Evolutionary conservation across 2,797 vertebrate species (phyloP).

Genomic region (Furcifer pardalis): DNA sequence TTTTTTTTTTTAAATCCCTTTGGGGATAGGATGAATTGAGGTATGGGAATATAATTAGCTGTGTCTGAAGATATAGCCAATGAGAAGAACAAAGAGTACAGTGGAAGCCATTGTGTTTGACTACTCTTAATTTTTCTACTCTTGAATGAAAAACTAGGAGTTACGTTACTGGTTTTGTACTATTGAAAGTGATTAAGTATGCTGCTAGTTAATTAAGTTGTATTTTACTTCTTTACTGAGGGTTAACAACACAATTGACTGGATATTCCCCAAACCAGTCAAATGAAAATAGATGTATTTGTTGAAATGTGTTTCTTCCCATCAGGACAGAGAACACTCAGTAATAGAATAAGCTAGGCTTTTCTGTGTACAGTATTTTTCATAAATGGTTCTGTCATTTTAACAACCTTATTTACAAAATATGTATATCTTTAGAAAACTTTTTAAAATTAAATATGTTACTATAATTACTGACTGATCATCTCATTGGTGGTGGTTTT

Average conservation of each 20-base stretch:
- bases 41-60: constrained; percentile 25
- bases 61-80: constrained; percentile 4
- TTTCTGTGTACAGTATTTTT: not conserved
- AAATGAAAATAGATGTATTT: not conserved
- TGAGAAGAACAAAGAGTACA: not conserved
- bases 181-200: not conserved
- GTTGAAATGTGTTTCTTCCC: not conserved
- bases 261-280: not conserved
- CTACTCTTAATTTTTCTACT: not conserved
- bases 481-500: too few relatives aligned
- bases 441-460: not conserved
- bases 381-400: not conserved
- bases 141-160: not conserved
- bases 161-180: not conserved
- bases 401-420: not conserved
- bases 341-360: not conserved
- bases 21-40: not conserved
- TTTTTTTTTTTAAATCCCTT: too few relatives aligned
- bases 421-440: not conserved
- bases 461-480: not conserved
- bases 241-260: not conserved
- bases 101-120: not conserved
- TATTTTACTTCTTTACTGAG: not conserved
- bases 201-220: not conserved
- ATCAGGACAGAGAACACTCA: not conserved